These are phyloP conservation scores for Drosophila mimica DNA, from an alignment of 2,888 invertebrate species.

Conservation along the genomic window DNA sequence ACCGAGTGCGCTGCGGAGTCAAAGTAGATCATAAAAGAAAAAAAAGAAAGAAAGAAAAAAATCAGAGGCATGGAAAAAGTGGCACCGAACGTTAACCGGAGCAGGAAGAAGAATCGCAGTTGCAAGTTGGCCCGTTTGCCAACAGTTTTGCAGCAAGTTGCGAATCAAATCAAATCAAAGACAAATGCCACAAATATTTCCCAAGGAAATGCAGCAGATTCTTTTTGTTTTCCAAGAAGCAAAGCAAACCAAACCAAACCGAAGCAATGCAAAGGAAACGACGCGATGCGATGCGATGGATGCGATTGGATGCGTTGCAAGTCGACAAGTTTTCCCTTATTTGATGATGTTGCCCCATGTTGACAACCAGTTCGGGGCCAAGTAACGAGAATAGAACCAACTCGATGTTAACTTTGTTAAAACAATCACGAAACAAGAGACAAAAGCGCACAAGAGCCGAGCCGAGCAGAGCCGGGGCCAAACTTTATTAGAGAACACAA, in stretches of 20 bases:
- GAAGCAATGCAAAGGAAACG: conserved; percentile 49
- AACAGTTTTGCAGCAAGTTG: conserved; percentile 4
- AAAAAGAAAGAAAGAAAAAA: background rate
- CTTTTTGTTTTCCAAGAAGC: conserved; percentile 73
- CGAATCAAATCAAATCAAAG: conserved; percentile 57
- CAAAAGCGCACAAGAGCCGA: conserved; percentile 22
- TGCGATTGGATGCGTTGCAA: conserved; percentile 17
- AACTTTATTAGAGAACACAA: conserved; percentile 42
- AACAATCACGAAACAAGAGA: conserved; percentile 56
- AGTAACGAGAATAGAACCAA: conserved; percentile 53
- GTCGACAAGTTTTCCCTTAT: conserved; percentile 66
- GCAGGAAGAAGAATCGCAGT: conserved; percentile 75
- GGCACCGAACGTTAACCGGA: conserved; percentile 53
- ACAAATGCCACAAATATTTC: conserved; percentile 79
- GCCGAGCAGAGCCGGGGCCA: background rate
- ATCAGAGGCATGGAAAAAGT: conserved; percentile 31
- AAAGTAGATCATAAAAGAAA: conserved; percentile 71
- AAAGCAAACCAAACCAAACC: background rate
- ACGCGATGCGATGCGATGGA: conserved; percentile 31
- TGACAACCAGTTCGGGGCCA: conserved; percentile 58
- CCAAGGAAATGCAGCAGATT: conserved; percentile 82
- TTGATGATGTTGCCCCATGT: conserved; percentile 49
- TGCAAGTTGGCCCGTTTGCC: conserved; percentile 18
- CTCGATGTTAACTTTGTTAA: conserved; percentile 42
- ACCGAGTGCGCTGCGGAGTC: conserved; percentile 5